These are phyloP conservation scores for Campaea margaritaria DNA, from an alignment of 2,888 invertebrate species.

Conservation along the genomic window DNA sequence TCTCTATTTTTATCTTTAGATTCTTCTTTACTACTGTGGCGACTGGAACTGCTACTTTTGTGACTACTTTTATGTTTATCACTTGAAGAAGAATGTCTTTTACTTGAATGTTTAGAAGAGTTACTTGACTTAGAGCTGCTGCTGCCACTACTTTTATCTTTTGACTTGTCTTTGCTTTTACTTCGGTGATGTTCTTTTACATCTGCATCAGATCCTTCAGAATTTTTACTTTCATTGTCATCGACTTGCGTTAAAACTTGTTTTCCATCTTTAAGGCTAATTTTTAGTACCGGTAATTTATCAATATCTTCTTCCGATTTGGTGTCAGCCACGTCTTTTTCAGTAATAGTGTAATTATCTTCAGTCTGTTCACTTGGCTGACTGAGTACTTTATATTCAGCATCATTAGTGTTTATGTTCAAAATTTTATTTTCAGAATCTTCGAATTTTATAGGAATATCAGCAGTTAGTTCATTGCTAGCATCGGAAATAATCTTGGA, in stretches of 20 bases:
- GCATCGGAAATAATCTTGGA: conserved; percentile 67
- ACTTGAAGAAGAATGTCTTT: conserved; percentile 70
- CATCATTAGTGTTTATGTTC: conserved; percentile 35
- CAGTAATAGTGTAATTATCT: conserved; percentile 26
- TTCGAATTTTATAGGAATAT: conserved; percentile 43
- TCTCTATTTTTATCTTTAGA: conserved; percentile 52
- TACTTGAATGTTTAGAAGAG: conserved; percentile 74
- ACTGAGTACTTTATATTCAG: conserved; percentile 28
- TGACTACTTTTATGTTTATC: conserved; percentile 72
- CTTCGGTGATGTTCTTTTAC: conserved; percentile 66
- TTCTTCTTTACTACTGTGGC: conserved; percentile 72
- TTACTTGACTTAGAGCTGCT: conserved; percentile 56
- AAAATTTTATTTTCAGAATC: conserved; percentile 40
- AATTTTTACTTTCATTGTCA: conserved; percentile 64
- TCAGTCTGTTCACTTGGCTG: conserved; percentile 20
- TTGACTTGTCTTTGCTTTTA: conserved; percentile 80
- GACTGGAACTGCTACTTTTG: conserved; percentile 68
- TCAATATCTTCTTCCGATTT: conserved; percentile 36
- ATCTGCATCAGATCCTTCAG: conserved; percentile 65
- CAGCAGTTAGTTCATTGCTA: conserved; percentile 52
- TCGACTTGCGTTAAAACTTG: conserved; percentile 87
- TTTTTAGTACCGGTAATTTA: conserved; percentile 81
- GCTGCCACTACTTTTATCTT: conserved; percentile 61
- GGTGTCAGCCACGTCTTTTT: conserved; percentile 40
- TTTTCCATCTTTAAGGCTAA: conserved; percentile 90